Percentiles rank a stretch among this genome's conserved stretches.
These are phyloP conservation scores for Lithobates sylvaticus DNA, from an alignment of 2,797 vertebrate genomes.

Conservation along the genomic window DNA sequence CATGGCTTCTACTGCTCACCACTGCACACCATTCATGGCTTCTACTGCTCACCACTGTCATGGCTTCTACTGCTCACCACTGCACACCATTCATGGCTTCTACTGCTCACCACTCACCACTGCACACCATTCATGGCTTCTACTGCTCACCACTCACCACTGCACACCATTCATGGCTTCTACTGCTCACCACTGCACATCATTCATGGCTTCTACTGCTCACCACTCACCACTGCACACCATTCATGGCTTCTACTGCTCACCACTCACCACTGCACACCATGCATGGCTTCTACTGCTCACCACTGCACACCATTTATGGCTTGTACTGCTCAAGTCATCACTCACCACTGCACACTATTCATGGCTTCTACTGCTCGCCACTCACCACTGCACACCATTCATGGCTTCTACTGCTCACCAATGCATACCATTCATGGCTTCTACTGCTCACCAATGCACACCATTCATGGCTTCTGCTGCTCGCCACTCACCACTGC, in stretches of 20 bases:
- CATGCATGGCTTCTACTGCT: constrained; percentile 17
- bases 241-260: constrained; percentile 28
- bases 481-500: neutral
- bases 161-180: constrained; percentile 38
- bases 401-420: constrained; percentile 19
- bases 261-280: neutral
- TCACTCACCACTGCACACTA: neutral
- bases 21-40: constrained; percentile 35
- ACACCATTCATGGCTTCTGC: constrained; percentile 33
- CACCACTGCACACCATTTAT: constrained; percentile 39
- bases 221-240: constrained; percentile 17
- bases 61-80: constrained; percentile 14
- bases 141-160: no score
- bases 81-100: constrained; percentile 38
- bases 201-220: constrained; percentile 22
- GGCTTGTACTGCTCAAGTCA: neutral
- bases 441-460: constrained; percentile 17
- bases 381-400: constrained; percentile 26
- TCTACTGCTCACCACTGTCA: neutral
- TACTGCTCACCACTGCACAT: neutral
- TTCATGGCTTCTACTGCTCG: no score
- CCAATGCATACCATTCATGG: neutral
- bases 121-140: constrained; percentile 7
- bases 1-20: constrained; percentile 32
- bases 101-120: no score